Percentiles rank a stretch among this genome's conserved stretches.
These are phyloP conservation scores for Temnothorax longispinosus DNA, from an alignment of 1,140 invertebrate species.

Conservation along the genomic window DNA sequence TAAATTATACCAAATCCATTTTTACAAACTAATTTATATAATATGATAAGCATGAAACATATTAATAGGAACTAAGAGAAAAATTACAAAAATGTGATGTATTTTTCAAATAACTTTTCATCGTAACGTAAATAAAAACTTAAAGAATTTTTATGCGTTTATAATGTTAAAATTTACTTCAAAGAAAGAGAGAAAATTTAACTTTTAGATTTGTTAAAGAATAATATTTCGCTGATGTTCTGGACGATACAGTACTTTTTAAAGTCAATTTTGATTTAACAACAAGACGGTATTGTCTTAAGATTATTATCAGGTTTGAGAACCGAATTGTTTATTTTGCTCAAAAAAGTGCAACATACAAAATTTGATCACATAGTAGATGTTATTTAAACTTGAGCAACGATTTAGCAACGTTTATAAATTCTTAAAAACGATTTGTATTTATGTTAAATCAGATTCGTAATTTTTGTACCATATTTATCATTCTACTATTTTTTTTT, in stretches of 20 bases:
- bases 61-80: conserved; percentile 1
- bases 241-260: neutral
- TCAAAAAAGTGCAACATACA: neutral
- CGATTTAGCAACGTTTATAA: neutral
- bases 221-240: conserved; percentile 28
- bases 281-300: neutral
- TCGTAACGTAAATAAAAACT: neutral
- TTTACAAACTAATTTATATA: neutral
- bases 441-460: neutral
- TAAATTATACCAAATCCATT: conserved; percentile 1
- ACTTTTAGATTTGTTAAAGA: neutral
- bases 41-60: neutral
- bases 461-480: neutral
- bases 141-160: neutral
- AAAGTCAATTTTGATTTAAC: neutral
- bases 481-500: neutral
- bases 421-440: conserved; percentile 8
- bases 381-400: conserved; percentile 13
- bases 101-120: neutral
- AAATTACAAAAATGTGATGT: neutral
- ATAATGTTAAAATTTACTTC: neutral
- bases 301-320: neutral
- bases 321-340: conserved; percentile 8
- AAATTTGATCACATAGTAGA: neutral
- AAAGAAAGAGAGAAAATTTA: neutral